These are phyloP conservation scores for Torymus tubicola DNA, from an alignment of 2,888 invertebrate species.

Conservation along the genomic window DNA sequence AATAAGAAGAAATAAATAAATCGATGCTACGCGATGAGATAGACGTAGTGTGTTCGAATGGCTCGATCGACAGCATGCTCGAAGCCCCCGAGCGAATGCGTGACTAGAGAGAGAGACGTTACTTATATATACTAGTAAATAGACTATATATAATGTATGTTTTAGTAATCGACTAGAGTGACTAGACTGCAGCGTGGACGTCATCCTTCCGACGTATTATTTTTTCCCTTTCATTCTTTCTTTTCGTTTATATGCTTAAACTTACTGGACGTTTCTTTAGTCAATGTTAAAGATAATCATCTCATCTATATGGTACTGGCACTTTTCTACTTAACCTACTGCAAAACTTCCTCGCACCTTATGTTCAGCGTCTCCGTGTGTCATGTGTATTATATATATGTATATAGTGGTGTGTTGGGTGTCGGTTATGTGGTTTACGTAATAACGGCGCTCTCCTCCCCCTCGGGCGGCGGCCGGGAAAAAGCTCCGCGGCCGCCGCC, in stretches of 20 bases:
- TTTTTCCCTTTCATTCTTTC: slow-evolving; percentile 23
- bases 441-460: neutral
- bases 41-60: neutral
- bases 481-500: neutral
- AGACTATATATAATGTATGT: slow-evolving; percentile 55
- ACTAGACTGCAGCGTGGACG: slow-evolving; percentile 75
- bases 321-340: slow-evolving; percentile 74
- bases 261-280: slow-evolving; percentile 75
- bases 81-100: slow-evolving; percentile 62
- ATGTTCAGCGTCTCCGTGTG: slow-evolving; percentile 1
- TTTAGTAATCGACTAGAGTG: slow-evolving; percentile 72
- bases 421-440: neutral
- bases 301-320: slow-evolving; percentile 71
- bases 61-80: slow-evolving; percentile 28
- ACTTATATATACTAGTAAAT: slow-evolving; percentile 62
- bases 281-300: slow-evolving; percentile 69
- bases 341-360: slow-evolving; percentile 18
- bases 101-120: slow-evolving; percentile 67
- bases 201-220: slow-evolving; percentile 60
- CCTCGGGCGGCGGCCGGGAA: neutral
- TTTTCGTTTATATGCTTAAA: slow-evolving; percentile 67
- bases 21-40: slow-evolving; percentile 10
- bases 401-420: neutral
- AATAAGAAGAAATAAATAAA: slow-evolving; percentile 57
- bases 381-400: slow-evolving; percentile 7